Evolutionary conservation across 1,140 invertebrate genomes (phyloP).

Genomic region (Drosophila pandora): DNA sequence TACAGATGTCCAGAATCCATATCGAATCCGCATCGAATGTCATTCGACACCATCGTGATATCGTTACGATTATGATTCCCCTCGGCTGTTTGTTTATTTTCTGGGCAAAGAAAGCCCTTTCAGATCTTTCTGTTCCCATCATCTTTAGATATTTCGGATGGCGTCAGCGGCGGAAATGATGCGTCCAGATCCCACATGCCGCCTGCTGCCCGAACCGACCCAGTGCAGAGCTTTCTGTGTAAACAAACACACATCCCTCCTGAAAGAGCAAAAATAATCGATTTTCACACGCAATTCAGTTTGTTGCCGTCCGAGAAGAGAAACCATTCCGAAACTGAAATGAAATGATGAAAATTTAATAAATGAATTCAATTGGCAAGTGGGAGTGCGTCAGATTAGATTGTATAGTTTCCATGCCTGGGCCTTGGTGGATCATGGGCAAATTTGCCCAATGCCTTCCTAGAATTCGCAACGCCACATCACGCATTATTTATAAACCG

Average conservation of each 20-base stretch:
- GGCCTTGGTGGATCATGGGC: conserved; percentile 22
- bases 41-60: conserved; percentile 51
- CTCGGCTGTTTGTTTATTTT: conserved; percentile 31
- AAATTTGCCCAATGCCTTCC: conserved; percentile 15
- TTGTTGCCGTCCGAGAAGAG: conserved; percentile 44
- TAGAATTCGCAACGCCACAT: conserved; percentile 12
- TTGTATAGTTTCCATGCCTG: conserved; percentile 13
- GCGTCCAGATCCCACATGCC: conserved; percentile 52
- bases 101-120: conserved; percentile 25
- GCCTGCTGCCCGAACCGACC: conserved; percentile 48
- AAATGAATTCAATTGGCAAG: conserved; percentile 57
- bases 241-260: conserved; percentile 41
- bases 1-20: conserved; percentile 26
- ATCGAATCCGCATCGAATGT: conserved; percentile 47
- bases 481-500: conserved; percentile 25
- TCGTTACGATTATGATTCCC: conserved; percentile 22
- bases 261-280: conserved; percentile 30
- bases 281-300: conserved; percentile 73
- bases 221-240: conserved; percentile 61
- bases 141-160: conserved; percentile 49
- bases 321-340: conserved; percentile 28
- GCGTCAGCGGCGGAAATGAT: conserved; percentile 77
- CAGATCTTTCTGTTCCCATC: conserved; percentile 15
- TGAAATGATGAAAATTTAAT: conserved; percentile 51
- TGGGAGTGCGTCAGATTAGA: conserved; percentile 34